Evolutionary conservation across 2,888 invertebrate genomes (phyloP).

Genomic region (Calliopum simillimum): DNA sequence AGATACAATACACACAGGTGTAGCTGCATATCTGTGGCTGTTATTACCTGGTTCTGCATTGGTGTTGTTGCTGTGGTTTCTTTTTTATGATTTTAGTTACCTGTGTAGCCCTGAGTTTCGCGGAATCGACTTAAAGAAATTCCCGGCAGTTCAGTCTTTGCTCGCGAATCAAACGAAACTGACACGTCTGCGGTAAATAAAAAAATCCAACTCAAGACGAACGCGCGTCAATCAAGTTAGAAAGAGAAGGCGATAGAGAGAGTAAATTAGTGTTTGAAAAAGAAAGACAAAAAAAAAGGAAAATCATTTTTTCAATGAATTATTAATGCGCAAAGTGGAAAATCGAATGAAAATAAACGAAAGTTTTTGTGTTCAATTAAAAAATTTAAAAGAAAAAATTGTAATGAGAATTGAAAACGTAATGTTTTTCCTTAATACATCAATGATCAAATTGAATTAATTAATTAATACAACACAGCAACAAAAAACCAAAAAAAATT

Average conservation of each 20-base stretch:
- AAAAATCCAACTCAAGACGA: slow-evolving; percentile 35
- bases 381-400: neutral
- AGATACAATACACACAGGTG: neutral
- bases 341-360: slow-evolving; percentile 4
- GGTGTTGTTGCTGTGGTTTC: no score
- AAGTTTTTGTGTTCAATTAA: neutral
- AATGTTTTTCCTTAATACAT: no score
- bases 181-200: slow-evolving; percentile 61
- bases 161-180: slow-evolving; percentile 61
- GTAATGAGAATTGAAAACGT: no score
- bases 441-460: neutral
- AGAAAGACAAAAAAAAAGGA: neutral
- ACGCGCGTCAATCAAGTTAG: slow-evolving; percentile 23
- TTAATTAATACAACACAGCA: neutral
- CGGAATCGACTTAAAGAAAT: slow-evolving; percentile 11
- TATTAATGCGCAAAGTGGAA: slow-evolving; percentile 3
- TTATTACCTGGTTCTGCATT: neutral
- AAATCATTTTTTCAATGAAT: slow-evolving; percentile 17
- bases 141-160: slow-evolving; percentile 54
- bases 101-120: slow-evolving; percentile 19
- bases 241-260: slow-evolving; percentile 16
- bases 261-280: neutral
- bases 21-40: slow-evolving; percentile 7
- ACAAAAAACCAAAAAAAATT: neutral
- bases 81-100: neutral